Base-by-base conservation (phyloP, 53 echinoderm and acorn worm genomes). In the Mesocentrotus franciscanus region DNA sequence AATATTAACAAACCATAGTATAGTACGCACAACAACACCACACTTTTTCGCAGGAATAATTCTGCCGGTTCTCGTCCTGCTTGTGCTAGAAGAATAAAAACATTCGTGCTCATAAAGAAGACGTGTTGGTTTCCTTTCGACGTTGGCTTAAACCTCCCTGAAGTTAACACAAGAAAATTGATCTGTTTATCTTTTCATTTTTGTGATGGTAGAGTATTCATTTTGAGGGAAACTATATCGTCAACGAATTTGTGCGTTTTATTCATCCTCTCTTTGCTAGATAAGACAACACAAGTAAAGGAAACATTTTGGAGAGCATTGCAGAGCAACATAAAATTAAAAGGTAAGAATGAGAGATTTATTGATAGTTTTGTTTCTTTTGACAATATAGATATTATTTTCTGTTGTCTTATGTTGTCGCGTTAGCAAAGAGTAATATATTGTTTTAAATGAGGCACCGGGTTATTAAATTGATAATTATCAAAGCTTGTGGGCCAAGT, bases 1-100 rank as follows among this genome's bases (percentile, higher is more conserved):
- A 85, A 90, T 61, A 90, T 59, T 30, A 90, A 90, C 90, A 90
- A 90, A 90, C 36, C 58, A 61, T 90, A 90, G 90, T 90, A 90
- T 26, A 70, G 62, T 22, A 49, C 64, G 64, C 64, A 64, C 64
- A 18, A n/a, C 42, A 42, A 5, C 18, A 81, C 16, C 11, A 27
- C 27, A n/a, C 9, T 9, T 76, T 49, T 76, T 76, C 42, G 36
- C 81, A 42, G 81, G 81, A 42, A 36, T 42, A 81, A 81, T 81
- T 39, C 81, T 22, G 81, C 81, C 81, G 81, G 81, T 39, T 20
- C 6, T 64, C 64, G 81, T 36, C 17, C 36, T 81, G 42, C n/a
- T n/a, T n/a, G n/a, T n/a, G n/a, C n/a, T n/a, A n/a, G n/a, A n/a
- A n/a, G n/a, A n/a, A 22, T 81, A 2, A 81, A 81, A 81, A 81